phyloP scores from a whole-genome alignment of 2,888 invertebrate genomes.

The Mythimna ferrago region DNA sequence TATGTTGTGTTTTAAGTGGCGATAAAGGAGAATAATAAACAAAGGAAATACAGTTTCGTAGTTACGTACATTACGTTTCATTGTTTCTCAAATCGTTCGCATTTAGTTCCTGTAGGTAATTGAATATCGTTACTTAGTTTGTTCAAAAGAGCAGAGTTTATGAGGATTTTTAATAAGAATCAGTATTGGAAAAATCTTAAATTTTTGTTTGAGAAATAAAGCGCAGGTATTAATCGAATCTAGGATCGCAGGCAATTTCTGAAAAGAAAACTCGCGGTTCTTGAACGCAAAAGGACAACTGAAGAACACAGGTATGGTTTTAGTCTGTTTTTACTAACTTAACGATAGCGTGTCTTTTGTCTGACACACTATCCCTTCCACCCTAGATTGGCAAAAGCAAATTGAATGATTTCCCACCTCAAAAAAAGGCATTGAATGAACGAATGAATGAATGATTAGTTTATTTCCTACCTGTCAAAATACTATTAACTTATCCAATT shows the following conservation, averaged over 20 bases:
- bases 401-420: too few species aligned
- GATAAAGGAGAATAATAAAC: slow-evolving; percentile 43
- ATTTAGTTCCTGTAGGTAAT: slow-evolving; percentile 10
- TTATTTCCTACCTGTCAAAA: not conserved
- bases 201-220: not conserved
- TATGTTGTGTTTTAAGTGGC: slow-evolving; percentile 45
- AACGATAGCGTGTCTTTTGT: too few species aligned
- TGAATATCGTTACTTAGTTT: not conserved
- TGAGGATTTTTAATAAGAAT: too few species aligned
- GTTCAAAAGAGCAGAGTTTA: not conserved
- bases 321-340: too few species aligned
- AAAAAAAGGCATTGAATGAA: not conserved
- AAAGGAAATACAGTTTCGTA: slow-evolving; percentile 11
- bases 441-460: not conserved
- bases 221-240: not conserved
- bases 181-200: not conserved
- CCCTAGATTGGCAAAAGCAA: too few species aligned
- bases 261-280: too few species aligned
- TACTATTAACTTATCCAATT: not conserved
- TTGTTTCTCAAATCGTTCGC: slow-evolving; percentile 38
- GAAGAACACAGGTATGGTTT: too few species aligned
- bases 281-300: too few species aligned
- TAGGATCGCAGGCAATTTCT: too few species aligned
- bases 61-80: slow-evolving; percentile 18
- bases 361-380: too few species aligned